Conservation (phyloP, 2,888 invertebrate genomes). For the Drosophila trichaetosa region DNA sequence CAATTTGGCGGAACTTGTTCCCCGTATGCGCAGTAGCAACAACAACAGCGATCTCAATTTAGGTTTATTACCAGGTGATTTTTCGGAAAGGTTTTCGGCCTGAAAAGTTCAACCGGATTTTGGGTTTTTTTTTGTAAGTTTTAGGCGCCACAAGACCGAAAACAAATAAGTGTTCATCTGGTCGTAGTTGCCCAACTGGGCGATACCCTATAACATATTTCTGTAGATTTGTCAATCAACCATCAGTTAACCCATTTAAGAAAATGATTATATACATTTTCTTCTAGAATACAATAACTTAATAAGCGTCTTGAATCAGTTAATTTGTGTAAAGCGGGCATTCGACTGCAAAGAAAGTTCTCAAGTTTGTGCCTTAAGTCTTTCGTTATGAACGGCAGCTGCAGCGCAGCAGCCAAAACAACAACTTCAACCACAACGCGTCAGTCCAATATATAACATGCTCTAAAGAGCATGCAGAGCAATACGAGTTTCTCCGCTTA, state of each 20-base stretch:
- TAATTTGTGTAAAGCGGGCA: slow-evolving; percentile 56
- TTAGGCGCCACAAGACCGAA: slow-evolving; percentile 11
- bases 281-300: no score
- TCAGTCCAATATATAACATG: slow-evolving; percentile 59
- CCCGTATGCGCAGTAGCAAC: slow-evolving; percentile 16
- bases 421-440: slow-evolving; percentile 17
- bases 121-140: background rate
- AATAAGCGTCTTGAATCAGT: slow-evolving; percentile 42
- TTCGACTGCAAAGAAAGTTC: slow-evolving; percentile 65
- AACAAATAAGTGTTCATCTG: background rate
- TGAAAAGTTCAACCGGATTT: slow-evolving; percentile 54
- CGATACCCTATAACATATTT: slow-evolving; percentile 3
- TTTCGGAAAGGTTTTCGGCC: slow-evolving; percentile 39
- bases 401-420: slow-evolving; percentile 2
- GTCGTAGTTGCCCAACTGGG: background rate
- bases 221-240: background rate
- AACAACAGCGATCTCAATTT: slow-evolving; percentile 32
- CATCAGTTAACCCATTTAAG: background rate
- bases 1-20: slow-evolving; percentile 79
- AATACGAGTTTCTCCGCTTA: slow-evolving; percentile 80
- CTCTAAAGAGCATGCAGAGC: slow-evolving; percentile 72
- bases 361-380: slow-evolving; percentile 72
- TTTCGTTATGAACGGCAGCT: slow-evolving; percentile 47
- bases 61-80: slow-evolving; percentile 61
- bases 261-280: background rate